These are phyloP conservation scores for Ramphastos sulfuratus DNA, from an alignment of 2,113 vertebrate species.

Conservation along the genomic window DNA sequence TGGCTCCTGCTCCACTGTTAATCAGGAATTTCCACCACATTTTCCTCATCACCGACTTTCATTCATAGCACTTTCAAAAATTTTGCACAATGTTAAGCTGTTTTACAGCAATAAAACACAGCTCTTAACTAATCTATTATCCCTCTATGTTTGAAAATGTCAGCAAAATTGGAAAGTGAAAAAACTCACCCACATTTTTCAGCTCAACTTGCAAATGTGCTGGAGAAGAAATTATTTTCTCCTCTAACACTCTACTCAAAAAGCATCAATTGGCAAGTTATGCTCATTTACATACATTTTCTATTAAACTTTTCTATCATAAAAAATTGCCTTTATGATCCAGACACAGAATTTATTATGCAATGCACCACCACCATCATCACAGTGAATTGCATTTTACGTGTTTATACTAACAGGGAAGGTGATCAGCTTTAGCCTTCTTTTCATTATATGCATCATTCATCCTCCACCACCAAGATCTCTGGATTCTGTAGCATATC, in stretches of 20 bases:
- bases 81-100: neutral
- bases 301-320: constrained; percentile 66
- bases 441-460: constrained; percentile 71
- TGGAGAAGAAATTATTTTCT: constrained; percentile 54
- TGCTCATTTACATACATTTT: constrained; percentile 59
- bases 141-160: constrained; percentile 21
- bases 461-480: constrained; percentile 62
- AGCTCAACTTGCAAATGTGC: constrained; percentile 51
- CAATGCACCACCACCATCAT: constrained; percentile 53
- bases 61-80: neutral
- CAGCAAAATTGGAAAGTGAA: constrained; percentile 49
- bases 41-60: constrained; percentile 15
- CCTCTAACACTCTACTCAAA: constrained; percentile 37
- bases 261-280: constrained; percentile 49
- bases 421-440: constrained; percentile 57
- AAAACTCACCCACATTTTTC: constrained; percentile 49
- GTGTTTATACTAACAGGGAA: constrained; percentile 69
- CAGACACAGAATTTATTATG: constrained; percentile 53
- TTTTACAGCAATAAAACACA: constrained; percentile 46
- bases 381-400: constrained; percentile 54
- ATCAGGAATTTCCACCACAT: neutral
- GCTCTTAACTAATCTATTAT: constrained; percentile 48
- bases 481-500: constrained; percentile 64
- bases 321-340: constrained; percentile 68
- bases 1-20: neutral